Evolutionary conservation across 2,888 invertebrate species (phyloP).

Genomic region (Eilema depressum): DNA sequence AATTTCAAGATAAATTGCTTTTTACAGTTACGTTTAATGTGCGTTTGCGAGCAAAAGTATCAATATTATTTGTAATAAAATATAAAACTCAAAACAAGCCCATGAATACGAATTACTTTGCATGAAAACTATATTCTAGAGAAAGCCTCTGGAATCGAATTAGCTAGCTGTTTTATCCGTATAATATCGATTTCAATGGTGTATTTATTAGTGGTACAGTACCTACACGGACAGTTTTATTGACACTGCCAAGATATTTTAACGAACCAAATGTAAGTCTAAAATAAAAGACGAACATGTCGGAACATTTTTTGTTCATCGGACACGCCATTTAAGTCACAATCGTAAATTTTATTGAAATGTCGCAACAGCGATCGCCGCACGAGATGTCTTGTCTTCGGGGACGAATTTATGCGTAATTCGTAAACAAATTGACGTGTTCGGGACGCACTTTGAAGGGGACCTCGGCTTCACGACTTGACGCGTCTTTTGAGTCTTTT

Average conservation of each 20-base stretch:
- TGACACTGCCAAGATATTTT: constrained; percentile 81
- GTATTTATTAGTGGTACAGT: constrained; percentile 72
- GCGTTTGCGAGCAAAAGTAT: constrained; percentile 13
- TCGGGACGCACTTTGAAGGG: constrained; percentile 78
- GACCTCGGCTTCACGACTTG: constrained; percentile 76
- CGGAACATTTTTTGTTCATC: constrained; percentile 80
- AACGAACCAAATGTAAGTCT: constrained; percentile 80
- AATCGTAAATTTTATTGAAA: constrained; percentile 87
- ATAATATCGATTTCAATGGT: constrained; percentile 74
- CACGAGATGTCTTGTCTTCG: constrained; percentile 84
- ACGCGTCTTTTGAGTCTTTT: constrained; percentile 77
- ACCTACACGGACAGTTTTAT: constrained; percentile 77
- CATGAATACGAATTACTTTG: constrained; percentile 40
- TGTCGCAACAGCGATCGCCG: constrained; percentile 85
- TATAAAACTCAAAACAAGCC: constrained; percentile 26
- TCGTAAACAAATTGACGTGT: constrained; percentile 86
- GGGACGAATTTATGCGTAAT: constrained; percentile 87
- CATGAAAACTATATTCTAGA: constrained; percentile 46
- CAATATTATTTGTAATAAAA: constrained; percentile 17
- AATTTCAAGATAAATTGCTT: constrained; percentile 12
- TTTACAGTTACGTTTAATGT: constrained; percentile 19
- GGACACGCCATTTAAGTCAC: constrained; percentile 85
- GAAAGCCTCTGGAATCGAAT: constrained; percentile 52
- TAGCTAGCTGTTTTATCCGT: constrained; percentile 54
- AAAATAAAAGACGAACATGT: constrained; percentile 83